These are phyloP conservation scores for Acrossocheilus wenchowensis DNA, from an alignment of 2,797 vertebrate genomes.

Conservation along the genomic window DNA sequence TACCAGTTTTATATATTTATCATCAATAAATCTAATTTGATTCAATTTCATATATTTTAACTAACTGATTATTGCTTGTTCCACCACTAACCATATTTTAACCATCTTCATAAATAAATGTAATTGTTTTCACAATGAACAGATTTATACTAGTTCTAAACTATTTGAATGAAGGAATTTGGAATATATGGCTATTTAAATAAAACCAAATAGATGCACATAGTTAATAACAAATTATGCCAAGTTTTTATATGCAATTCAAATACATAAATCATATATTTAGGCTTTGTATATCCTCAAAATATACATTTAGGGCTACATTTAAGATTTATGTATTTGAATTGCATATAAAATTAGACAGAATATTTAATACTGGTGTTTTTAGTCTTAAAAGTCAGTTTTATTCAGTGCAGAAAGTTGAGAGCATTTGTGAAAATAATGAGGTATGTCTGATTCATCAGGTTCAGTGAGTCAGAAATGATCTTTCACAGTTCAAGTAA, in stretches of 20 bases:
- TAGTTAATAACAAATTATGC: background rate
- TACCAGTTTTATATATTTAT: background rate
- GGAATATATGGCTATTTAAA: background rate
- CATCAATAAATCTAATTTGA: background rate
- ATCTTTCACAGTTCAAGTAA: constrained; percentile 37
- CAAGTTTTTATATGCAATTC: background rate
- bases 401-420: background rate
- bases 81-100: background rate
- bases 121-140: no score
- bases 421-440: constrained; percentile 37
- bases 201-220: background rate
- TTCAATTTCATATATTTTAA: background rate
- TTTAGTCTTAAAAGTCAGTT: background rate
- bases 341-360: background rate
- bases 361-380: background rate
- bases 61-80: background rate
- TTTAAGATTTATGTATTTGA: background rate
- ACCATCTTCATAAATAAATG: no score
- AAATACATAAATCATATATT: background rate
- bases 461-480: constrained; percentile 29
- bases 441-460: constrained; percentile 35
- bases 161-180: no score
- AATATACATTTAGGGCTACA: background rate
- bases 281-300: no score
- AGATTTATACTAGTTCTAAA: no score